Evolutionary conservation across 2,113 vertebrate species (phyloP).

Genomic region (Rostratula benghalensis): DNA sequence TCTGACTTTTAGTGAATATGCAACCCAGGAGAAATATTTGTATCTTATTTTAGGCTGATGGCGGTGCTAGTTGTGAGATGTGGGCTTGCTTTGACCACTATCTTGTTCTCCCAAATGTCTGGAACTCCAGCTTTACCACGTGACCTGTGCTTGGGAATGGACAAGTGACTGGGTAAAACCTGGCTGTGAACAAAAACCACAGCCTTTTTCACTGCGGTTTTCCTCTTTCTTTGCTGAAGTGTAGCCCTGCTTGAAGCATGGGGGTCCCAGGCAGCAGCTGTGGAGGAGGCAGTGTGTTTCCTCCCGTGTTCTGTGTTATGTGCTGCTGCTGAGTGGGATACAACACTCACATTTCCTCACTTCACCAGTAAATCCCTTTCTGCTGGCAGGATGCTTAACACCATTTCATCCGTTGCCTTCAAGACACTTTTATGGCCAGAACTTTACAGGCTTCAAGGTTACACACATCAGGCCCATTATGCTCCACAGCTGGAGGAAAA

Average conservation of each 20-base stretch:
- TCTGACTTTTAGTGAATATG: neutral
- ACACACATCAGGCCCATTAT: fast-evolving
- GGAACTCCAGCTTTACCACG: neutral
- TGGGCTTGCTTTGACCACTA: neutral
- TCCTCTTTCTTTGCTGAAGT: neutral
- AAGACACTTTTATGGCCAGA: neutral
- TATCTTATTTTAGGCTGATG: neutral
- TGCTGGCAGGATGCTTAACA: neutral
- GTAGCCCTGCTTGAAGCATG: fast-evolving
- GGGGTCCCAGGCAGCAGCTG: neutral
- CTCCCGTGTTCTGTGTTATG: neutral
- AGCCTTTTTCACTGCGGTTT: neutral
- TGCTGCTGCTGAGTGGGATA: neutral
- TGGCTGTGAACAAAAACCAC: neutral
- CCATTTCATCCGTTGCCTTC: neutral
- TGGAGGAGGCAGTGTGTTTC: neutral
- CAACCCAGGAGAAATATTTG: neutral
- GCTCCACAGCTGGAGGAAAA: neutral
- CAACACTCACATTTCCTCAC: fast-evolving
- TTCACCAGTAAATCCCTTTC: neutral
- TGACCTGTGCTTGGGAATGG: neutral
- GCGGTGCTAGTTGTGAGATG: neutral
- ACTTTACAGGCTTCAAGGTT: neutral
- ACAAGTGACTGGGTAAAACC: neutral
- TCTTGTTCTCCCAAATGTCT: neutral